phyloP scores from a whole-genome alignment of 2,888 invertebrate genomes.

The Chrysodeixis includens region DNA sequence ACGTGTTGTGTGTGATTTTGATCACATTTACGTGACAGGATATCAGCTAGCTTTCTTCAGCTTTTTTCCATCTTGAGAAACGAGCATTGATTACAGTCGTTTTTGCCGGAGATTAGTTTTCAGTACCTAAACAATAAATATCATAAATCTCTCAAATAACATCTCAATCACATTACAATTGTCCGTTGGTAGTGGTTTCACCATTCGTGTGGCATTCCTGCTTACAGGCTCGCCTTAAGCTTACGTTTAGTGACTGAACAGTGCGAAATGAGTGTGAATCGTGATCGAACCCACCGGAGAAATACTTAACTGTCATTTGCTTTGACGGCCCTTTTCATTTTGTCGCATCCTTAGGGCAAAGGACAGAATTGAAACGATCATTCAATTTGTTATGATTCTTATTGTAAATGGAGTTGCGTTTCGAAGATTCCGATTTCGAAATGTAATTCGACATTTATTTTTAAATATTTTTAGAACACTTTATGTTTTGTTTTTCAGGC shows the following conservation, averaged over 20 bases:
- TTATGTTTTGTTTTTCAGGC: no score
- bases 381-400: slow-evolving; percentile 36
- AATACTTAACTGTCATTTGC: slow-evolving; percentile 72
- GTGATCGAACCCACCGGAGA: slow-evolving; percentile 64
- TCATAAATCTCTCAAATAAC: not conserved
- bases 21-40: no score
- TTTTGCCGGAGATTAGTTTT: no score
- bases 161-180: slow-evolving; percentile 2
- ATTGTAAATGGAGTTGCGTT: slow-evolving; percentile 14
- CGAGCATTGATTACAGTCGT: no score
- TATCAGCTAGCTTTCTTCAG: no score
- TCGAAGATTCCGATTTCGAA: not conserved
- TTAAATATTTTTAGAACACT: no score
- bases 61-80: no score
- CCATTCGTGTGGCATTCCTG: slow-evolving; percentile 67
- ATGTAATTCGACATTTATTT: no score
- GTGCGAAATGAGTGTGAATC: slow-evolving; percentile 65
- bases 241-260: slow-evolving; percentile 69
- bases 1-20: no score
- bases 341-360: slow-evolving; percentile 58
- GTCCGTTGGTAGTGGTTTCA: slow-evolving; percentile 56
- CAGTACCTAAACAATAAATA: not conserved
- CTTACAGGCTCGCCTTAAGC: slow-evolving; percentile 67
- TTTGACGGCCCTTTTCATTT: slow-evolving; percentile 68
- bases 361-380: slow-evolving; percentile 56